Evolutionary conservation across 1,140 invertebrate genomes (phyloP).

Genomic region (Yoshiicerus persimilis): DNA sequence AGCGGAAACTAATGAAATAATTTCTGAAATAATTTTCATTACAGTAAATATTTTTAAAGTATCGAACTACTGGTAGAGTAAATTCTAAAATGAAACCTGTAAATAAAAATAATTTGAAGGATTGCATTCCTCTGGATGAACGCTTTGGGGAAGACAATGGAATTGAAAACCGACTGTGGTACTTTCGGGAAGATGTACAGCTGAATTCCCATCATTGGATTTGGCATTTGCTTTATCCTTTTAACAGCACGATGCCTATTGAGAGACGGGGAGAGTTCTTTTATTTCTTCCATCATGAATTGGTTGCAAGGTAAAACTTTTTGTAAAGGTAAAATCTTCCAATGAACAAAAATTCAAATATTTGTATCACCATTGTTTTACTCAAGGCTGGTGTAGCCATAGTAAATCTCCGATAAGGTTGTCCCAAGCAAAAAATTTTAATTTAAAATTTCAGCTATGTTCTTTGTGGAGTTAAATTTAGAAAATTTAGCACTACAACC

Average conservation of each 20-base stretch:
- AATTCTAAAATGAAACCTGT: not conserved
- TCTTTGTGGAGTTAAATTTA: no score
- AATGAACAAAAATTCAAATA: no score
- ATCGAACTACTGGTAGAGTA: no score
- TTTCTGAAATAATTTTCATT: not conserved
- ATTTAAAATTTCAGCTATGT: no score
- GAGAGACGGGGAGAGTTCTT: constrained; percentile 24
- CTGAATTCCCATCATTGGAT: constrained; percentile 61
- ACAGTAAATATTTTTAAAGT: not conserved
- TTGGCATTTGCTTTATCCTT: constrained; percentile 38
- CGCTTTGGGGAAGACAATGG: not conserved
- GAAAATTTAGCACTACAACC: no score
- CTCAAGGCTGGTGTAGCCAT: no score
- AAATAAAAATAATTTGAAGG: not conserved
- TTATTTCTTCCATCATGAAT: constrained; percentile 1
- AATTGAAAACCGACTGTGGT: constrained; percentile 64
- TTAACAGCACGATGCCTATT: constrained; percentile 53
- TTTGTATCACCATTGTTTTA: not conserved
- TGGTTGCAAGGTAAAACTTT: constrained; percentile 48
- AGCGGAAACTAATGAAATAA: not conserved
- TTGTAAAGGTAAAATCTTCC: no score
- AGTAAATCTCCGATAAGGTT: no score
- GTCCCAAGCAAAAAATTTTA: no score
- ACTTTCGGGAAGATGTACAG: constrained; percentile 73
- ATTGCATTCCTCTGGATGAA: not conserved